phyloP scores from a whole-genome alignment of 2,113 vertebrate species.

The Epinephelus moara region DNA sequence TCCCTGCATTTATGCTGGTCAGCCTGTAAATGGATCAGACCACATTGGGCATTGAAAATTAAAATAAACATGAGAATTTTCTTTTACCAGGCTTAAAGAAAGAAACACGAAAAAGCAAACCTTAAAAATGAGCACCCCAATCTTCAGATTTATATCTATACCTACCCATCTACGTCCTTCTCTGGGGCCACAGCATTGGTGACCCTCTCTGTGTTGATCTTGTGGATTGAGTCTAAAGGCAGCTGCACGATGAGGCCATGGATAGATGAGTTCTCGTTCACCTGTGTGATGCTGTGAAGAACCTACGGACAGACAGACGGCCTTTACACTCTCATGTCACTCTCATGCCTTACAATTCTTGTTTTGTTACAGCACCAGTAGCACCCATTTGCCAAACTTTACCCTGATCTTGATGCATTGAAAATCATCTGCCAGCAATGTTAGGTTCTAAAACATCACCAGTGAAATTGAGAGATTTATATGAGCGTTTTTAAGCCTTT shows the following conservation, averaged over 20 bases:
- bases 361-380: not conserved
- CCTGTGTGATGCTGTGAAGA: constrained; percentile 86
- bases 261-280: constrained; percentile 91
- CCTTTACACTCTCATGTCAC: not conserved
- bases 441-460: not conserved
- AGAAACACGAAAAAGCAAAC: not conserved
- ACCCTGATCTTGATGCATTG: not conserved
- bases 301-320: constrained; percentile 81
- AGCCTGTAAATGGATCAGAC: constrained; percentile 82
- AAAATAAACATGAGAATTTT: no score
- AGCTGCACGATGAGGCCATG: constrained; percentile 97
- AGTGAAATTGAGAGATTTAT: not conserved
- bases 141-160: not conserved
- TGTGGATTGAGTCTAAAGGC: constrained; percentile 92
- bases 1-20: constrained; percentile 95
- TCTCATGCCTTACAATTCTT: no score
- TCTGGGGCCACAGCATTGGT: constrained; percentile 92
- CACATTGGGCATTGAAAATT: not conserved
- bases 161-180: constrained; percentile 98
- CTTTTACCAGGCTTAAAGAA: not conserved
- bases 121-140: not conserved
- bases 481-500: no score
- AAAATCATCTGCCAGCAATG: not conserved
- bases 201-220: constrained; percentile 92
- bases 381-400: not conserved